Conservation (phyloP, 2,113 vertebrate genomes). For the Catharus minimus region DNA sequence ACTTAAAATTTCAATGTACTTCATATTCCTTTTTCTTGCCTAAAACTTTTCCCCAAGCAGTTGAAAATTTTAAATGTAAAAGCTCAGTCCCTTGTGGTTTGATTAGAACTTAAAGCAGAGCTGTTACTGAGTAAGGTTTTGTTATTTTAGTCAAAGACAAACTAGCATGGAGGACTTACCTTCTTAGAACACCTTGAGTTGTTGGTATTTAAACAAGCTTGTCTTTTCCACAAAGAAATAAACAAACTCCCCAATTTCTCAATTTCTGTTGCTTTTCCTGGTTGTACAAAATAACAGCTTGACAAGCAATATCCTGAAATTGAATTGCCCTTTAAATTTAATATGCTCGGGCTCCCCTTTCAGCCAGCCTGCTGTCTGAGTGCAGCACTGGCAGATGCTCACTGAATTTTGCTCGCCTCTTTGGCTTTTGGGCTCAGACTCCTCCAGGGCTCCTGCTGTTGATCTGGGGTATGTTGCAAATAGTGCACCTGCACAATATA, state of each 20-base stretch:
- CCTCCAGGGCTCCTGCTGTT: neutral
- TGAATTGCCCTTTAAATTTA: constrained; percentile 44
- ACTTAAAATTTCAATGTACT: neutral
- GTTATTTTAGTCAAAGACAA: neutral
- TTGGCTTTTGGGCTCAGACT: neutral
- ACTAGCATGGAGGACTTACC: neutral
- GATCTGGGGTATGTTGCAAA: neutral
- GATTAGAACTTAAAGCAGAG: neutral
- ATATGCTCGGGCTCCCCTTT: neutral
- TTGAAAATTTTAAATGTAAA: neutral
- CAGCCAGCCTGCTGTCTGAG: constrained; percentile 27
- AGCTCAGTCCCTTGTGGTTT: neutral
- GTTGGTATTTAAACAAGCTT: neutral
- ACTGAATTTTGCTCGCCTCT: neutral
- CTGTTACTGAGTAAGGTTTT: neutral
- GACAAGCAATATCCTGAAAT: constrained; percentile 15
- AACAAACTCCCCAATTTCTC: neutral
- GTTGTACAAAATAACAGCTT: constrained; percentile 1
- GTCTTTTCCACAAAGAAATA: neutral
- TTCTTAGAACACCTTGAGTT: neutral
- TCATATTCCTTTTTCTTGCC: neutral
- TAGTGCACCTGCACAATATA: neutral
- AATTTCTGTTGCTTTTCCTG: neutral
- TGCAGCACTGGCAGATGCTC: constrained; percentile 1
- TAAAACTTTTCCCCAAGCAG: neutral